Evolutionary conservation across 2,797 vertebrate species (phyloP).

Genomic region (Rhinichthys osculus): DNA sequence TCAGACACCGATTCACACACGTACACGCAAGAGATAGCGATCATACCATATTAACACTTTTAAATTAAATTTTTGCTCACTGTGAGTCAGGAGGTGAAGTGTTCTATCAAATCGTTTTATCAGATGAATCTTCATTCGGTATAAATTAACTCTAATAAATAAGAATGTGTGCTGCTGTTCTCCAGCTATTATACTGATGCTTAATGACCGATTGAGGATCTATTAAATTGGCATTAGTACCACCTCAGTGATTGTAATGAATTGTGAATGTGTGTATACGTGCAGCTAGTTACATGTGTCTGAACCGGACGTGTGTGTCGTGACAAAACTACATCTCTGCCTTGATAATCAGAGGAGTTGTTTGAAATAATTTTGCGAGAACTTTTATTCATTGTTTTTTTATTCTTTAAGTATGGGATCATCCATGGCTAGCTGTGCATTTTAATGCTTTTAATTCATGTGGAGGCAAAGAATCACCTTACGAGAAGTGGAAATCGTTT

Average conservation of each 20-base stretch:
- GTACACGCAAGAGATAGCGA: neutral
- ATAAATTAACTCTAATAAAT: conserved; percentile 42
- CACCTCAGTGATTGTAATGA: conserved; percentile 44
- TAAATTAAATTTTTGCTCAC: conserved; percentile 29
- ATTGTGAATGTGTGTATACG: conserved; percentile 30
- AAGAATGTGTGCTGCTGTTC: conserved; percentile 29
- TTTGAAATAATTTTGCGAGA: no score
- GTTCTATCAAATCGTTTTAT: conserved; percentile 20
- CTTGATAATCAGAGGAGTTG: neutral
- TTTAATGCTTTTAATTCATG: neutral
- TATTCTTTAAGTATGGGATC: neutral
- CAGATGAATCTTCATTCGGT: conserved; percentile 29
- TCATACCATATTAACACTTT: conserved; percentile 22
- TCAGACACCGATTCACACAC: neutral
- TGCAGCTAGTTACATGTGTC: conserved; percentile 12
- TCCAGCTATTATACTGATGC: conserved; percentile 41
- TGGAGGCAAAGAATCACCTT: neutral
- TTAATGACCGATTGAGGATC: conserved; percentile 40
- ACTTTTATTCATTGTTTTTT: neutral
- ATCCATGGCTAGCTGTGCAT: no score
- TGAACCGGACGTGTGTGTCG: neutral
- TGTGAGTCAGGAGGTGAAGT: conserved; percentile 34
- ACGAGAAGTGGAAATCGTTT: neutral
- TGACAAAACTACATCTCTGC: neutral
- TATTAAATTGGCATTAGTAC: conserved; percentile 40